Conservation (phyloP, 1,140 invertebrate species). For the Diachasma alloeum region DNA sequence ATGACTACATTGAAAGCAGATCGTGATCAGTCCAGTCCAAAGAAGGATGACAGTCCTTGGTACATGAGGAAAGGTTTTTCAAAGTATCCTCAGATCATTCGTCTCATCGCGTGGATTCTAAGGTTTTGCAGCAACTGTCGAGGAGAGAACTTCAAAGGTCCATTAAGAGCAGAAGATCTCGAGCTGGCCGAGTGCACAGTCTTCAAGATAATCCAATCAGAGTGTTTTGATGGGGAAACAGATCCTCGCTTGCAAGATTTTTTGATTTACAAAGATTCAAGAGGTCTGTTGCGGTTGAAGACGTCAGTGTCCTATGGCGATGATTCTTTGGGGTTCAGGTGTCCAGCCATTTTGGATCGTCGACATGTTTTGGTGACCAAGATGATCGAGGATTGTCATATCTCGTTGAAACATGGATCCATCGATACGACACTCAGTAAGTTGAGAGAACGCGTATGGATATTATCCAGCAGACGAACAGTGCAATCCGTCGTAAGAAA, state of each 20-base stretch:
- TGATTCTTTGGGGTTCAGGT: conserved; percentile 36
- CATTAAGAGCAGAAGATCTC: conserved; percentile 18
- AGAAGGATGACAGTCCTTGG: too few species aligned
- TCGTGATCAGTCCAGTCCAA: too few species aligned
- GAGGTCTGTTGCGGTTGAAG: background rate
- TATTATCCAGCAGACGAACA: too few species aligned
- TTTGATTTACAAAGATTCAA: conserved; percentile 35
- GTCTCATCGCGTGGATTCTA: too few species aligned
- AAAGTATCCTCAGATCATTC: too few species aligned
- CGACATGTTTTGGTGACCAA: conserved; percentile 31
- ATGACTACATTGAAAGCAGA: too few species aligned
- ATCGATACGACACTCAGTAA: background rate
- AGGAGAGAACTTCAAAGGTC: background rate
- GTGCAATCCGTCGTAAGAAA: background rate
- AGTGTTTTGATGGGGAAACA: conserved; percentile 16
- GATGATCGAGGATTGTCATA: conserved; percentile 37
- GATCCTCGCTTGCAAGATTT: conserved; percentile 11
- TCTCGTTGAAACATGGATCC: conserved; percentile 24
- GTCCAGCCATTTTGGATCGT: conserved; percentile 42
- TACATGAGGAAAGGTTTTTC: too few species aligned
- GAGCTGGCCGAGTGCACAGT: conserved; percentile 44
- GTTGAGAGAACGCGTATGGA: too few species aligned
- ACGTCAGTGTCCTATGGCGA: conserved; percentile 31
- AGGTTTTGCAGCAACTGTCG: too few species aligned
- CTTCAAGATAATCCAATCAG: conserved; percentile 21